phyloP scores from a whole-genome alignment of 1,140 invertebrate species.

The Leptopilina boulardi region DNA sequence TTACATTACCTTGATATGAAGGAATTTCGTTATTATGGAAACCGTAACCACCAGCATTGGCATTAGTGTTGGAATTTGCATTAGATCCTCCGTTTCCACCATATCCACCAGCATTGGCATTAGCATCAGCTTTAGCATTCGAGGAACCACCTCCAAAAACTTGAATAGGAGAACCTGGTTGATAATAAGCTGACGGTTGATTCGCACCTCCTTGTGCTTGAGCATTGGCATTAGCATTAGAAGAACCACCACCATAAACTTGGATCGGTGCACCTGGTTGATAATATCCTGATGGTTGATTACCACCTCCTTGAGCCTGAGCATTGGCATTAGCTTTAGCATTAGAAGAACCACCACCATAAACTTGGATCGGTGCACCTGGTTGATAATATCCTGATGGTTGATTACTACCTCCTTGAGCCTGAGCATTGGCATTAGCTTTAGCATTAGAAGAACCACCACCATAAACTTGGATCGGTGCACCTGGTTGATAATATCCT shows the following conservation, averaged over 20 bases:
- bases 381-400: background rate
- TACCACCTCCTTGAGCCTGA: constrained; percentile 19
- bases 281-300: background rate
- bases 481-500: background rate
- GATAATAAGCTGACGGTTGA: background rate
- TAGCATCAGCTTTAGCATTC: constrained; percentile 30
- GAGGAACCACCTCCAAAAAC: background rate
- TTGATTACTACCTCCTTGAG: constrained; percentile 16
- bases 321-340: constrained; percentile 39
- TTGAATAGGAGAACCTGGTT: background rate
- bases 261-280: background rate
- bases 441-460: constrained; percentile 5
- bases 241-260: constrained; percentile 10
- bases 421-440: constrained; percentile 39
- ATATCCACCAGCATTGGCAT: constrained; percentile 36
- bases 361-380: background rate
- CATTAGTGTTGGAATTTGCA: constrained; percentile 43
- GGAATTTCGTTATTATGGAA: background rate
- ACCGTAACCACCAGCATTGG: constrained; percentile 40
- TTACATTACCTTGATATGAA: background rate
- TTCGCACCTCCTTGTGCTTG: constrained; percentile 22
- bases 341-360: background rate
- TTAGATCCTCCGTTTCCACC: background rate
- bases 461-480: background rate
- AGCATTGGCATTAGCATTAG: too few relatives aligned